Base-by-base conservation (phyloP, 2,888 invertebrate genomes). In the Pantelozetes paolii region DNA sequence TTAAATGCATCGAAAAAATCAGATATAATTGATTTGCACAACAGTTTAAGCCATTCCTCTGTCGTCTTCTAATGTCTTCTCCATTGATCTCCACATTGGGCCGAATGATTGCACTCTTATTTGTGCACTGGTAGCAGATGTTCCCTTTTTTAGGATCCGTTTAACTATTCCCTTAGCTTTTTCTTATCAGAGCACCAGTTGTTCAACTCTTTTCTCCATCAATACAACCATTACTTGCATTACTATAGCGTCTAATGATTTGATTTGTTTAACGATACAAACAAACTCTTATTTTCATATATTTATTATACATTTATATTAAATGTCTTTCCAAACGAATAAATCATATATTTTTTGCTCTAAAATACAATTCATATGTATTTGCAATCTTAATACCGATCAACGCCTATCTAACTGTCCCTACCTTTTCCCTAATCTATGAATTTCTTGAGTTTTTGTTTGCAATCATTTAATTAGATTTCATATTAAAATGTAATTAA, bases 101-200 rank as follows among this genome's bases (percentile, higher is more conserved):
- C 23, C 67, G 20, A 67, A 67, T 67, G 40, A 67, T 67, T 67
- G 42, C 9, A 23, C 36, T 40, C 9, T 40, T 36, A 67, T 67
- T 36, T 67, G n/a, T 67, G 40, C 36, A 32, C 36, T 67, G 67
- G 67, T 67, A 67, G 40, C 67, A 67, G 67, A 67, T 67, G 67
- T 67, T 67, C n/a, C 67, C 42, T 54, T 54, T 50, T 50, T 45
- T 45, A 26, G 26, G 23, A 54, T 54, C 23, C 23, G 26, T 26
- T 54, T 26, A 54, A 54, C 54, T 54, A 54, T 54, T 54, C 26
- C 20, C 11, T 11, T 26, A 26, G 6, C 1, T 26, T 45, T 45
- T 15, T 18, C 15, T 15, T 45, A 45, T 45, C 45, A 15, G 45
- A 15, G 18, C 26, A 54, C 23, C 54, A 23, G 26, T 54, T 54